Base-by-base conservation (phyloP, 1,140 invertebrate species). In the Drosophila obscura region DNA sequence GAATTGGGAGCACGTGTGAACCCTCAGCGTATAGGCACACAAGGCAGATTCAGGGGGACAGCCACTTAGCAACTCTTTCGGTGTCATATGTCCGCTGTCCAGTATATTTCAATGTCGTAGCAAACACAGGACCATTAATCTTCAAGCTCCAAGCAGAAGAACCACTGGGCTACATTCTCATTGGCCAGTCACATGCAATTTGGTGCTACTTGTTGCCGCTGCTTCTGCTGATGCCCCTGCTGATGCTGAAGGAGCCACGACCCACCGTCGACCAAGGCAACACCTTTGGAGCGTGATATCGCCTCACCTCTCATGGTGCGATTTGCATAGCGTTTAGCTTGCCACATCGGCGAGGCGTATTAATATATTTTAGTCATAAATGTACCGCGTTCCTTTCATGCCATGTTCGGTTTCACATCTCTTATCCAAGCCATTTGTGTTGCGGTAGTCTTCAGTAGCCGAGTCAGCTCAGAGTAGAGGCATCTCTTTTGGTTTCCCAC, bases 261-360 rank as follows among this genome's bases (percentile, higher is more conserved):
- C 31, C 28, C 43, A 76, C 5, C 58, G 9, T 35, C 31, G 31
- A 26, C 5, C 13, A 60, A 52, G 56, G 48, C 71, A 75, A 82
- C 66, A 69, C 69, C 80, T 67, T 57, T 78, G 61, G 59, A 48
- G 76, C 61, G 48, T 64, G 22, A 65, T 76, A 77, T 79, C 76
- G 60, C 56, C 65, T 78, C 73, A 73, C 69, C 74, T 79, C 79
- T 79, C 74, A 65, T 68, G 59, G 73, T 88, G 83, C 78, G 62
- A 82, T 88, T 87, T 82, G 83, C 82, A 82, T 66, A 69, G 79
- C 74, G 71, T 88, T 87, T 87, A 88, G 57, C 49, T 78, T 76
- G 77, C 82, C 78, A 53, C 63, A 49, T 46, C n/a, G 53, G 22
- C 51, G 49, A 71, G 56, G 51, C 55, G 61, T 59, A 65, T 85